Evolutionary conservation across 2,113 vertebrate genomes (phyloP), one percentile per base, ranked within the genome.

Genomic region (Dicrurus megarhynchus): DNA sequence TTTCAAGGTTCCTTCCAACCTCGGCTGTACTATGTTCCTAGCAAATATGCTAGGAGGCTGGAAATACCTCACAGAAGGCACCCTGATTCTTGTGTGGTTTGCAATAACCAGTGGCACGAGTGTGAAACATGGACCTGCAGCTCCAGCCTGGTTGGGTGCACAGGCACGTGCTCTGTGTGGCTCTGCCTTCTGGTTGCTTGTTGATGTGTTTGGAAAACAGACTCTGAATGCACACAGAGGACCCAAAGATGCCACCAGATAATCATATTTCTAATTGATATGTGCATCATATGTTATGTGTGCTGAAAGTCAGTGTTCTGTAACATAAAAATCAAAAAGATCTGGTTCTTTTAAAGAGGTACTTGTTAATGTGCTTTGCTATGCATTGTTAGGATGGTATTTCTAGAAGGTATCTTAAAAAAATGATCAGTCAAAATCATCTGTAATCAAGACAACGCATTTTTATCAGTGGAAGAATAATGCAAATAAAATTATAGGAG

Each of bases 31-130:
- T 59, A 0, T 32, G 10, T 49, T 93, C 75, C 33, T 46, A 50
- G 67, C 17, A 44, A 32, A 53, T 60, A 41, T 1, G 7, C 49
- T 52, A 55, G 13, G 23, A 56, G 41, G 8, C 22, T 70, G 46
- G 77, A 91, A 91, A 46, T 27, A n/a, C 23, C 46, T 70, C 2
- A 5, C 26, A 35, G 77, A 63, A 86, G 39, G 28, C 5, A 7
- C 8, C 19, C 35, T 63, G 63, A 50, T 68, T 76, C 26, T 63
- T 56, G 6, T 64, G 26, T 3, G 1, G 3, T 42, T 81, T 2
- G 2, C 52, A 33, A 3, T 35, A 78, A 60, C 20, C 59, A 33
- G 6, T 1, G 2, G 10, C 3, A 2, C 0, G 0, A 76, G 8
- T 49, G 11, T 49, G 21, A 41, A 35, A 16, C 3, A 1, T 10